A percentile compares a stretch with the other conserved stretches of the same genome.
Evolutionary conservation across 2,797 vertebrate species (phyloP).

Genomic region (Caiman crocodilus): DNA sequence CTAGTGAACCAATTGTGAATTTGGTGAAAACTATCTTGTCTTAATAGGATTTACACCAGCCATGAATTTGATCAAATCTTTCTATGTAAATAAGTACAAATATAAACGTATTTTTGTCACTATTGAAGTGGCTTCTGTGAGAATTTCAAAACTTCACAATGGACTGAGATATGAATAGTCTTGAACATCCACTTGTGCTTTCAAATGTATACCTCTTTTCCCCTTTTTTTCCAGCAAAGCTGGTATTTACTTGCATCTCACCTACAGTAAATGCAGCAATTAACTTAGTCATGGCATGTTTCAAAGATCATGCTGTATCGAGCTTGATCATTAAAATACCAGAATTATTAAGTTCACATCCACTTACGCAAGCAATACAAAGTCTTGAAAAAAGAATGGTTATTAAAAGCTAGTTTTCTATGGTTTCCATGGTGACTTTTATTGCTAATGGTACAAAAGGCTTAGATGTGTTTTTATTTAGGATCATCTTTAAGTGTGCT

Average conservation of each 20-base stretch:
- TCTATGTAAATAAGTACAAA: no score
- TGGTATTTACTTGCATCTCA: constrained; percentile 12
- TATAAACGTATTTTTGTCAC: not conserved
- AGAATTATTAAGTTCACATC: constrained; percentile 34
- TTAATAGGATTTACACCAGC: not conserved
- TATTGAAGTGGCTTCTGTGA: not conserved
- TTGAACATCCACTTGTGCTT: not conserved
- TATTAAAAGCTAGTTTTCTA: constrained; percentile 57
- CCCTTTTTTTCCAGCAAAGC: not conserved
- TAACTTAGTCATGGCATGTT: constrained; percentile 30
- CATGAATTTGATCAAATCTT: not conserved
- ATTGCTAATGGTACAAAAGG: constrained; percentile 51
- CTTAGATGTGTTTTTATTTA: constrained; percentile 50
- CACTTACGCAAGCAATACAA: constrained; percentile 38
- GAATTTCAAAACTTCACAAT: constrained; percentile 5
- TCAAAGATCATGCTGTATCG: constrained; percentile 42
- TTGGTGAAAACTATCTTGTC: not conserved
- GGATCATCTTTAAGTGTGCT: constrained; percentile 33
- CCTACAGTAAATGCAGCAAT: not conserved
- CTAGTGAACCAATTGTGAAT: not conserved
- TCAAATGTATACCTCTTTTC: not conserved
- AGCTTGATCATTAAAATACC: constrained; percentile 56
- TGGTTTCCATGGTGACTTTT: constrained; percentile 61
- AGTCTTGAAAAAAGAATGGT: constrained; percentile 31
- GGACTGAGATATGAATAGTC: not conserved